Evolutionary conservation across 2,888 invertebrate genomes (phyloP), one percentile per base, ranked within the genome.

Genomic region (Diabrotica balteata): DNA sequence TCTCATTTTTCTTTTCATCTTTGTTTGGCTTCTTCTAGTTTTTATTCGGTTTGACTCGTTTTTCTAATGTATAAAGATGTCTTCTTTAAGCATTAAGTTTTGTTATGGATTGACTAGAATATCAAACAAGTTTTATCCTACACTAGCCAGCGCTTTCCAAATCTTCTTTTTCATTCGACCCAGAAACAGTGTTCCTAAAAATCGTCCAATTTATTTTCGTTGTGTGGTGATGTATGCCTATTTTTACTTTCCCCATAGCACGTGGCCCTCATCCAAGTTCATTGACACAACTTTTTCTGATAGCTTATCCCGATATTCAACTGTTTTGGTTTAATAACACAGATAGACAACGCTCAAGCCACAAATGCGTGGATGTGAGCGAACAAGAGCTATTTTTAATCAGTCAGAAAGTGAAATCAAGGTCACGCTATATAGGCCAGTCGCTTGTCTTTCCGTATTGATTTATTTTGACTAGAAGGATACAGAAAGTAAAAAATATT

Each of bases 341-440:
- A 60, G 44, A 52, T 60, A 60, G 60, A 50, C 50, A 52, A 60
- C 44, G 52, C 60, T 60, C 52, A 60, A 60, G 60, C 51, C 10
- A 51, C 52, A 52, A 44, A 63, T 44, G 43, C 60, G 46, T 60
- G 49, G 64, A 49, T 67, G 55, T 63, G 59, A 58, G 58, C 63
- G 51, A 67, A 44, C 65, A 52, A 47, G 67, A 65, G 66, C 60
- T 62, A 68, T 68, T 68, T 68, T 66, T 64, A 45, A 52, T 57
- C 62, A 55, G 55, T 61, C 62, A 65, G 76, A 76, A 76, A 76
- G 76, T 76, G 71, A 75, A 76, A 75, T 70, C 76, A 76, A 75
- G 75, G 76, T 75, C 75, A 71, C 43, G 66, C 70, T 67, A 70
- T 74, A 72, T 57, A 45, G 45, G 44, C 43, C 55, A 45, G 55